phyloP scores from a whole-genome alignment of 2,113 vertebrate species.

The Bubo scandiacus region DNA sequence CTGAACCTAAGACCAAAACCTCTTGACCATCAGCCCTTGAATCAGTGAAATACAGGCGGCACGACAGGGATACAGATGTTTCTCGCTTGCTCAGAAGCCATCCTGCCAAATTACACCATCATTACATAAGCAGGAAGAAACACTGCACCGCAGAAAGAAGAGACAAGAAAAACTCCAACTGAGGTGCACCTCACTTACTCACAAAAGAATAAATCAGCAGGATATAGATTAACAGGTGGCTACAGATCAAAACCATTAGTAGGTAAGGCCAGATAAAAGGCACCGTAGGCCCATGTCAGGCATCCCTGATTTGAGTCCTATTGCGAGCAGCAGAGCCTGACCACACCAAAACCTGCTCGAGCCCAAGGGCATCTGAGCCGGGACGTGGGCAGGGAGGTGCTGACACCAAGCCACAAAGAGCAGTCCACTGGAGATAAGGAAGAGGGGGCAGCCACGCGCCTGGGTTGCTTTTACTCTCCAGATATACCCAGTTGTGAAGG shows the following conservation, averaged over 20 bases:
- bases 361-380: neutral
- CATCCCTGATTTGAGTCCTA: neutral
- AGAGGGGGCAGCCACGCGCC: neutral
- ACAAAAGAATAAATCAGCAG: neutral
- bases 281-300: neutral
- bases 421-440: neutral
- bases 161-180: neutral
- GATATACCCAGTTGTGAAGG: neutral
- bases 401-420: neutral
- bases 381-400: accelerated
- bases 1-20: neutral
- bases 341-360: neutral
- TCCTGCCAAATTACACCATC: neutral
- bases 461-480: neutral
- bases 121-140: neutral
- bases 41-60: neutral
- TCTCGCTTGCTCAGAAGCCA: neutral
- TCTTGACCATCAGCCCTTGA: neutral
- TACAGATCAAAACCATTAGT: neutral
- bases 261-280: neutral
- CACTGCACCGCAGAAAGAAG: neutral
- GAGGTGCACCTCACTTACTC: neutral
- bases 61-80: neutral
- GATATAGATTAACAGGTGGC: slow-evolving; percentile 9
- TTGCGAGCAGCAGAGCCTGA: neutral